Conservation (phyloP, 2,797 vertebrate species). For the Phoeniculus purpureus region DNA sequence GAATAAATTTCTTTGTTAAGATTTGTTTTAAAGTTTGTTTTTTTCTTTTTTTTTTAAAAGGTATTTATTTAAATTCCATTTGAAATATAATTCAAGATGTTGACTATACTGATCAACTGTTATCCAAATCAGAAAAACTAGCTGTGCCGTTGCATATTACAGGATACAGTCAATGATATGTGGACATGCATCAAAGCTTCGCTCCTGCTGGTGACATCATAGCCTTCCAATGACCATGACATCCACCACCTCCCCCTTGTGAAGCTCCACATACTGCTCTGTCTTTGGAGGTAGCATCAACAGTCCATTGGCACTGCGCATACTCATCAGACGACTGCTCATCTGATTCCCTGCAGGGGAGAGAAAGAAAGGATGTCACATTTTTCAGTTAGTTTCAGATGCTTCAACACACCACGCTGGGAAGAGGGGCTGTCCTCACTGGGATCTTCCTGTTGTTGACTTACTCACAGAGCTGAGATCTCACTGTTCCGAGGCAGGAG, state of each 20-base stretch:
- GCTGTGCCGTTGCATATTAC: conserved; percentile 99
- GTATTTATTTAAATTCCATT: conserved; percentile 91
- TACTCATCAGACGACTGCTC: conserved; percentile 98
- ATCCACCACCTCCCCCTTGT: conserved; percentile 98
- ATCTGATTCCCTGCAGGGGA: conserved; percentile 92
- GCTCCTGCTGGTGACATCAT: conserved; percentile 88
- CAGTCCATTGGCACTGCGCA: conserved; percentile 98
- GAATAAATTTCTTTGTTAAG: conserved; percentile 95
- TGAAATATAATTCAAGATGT: conserved; percentile 98
- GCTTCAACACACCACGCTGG: accelerated
- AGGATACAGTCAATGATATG: conserved; percentile 99
- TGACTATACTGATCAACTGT: conserved; percentile 98
- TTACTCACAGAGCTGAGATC: background rate
- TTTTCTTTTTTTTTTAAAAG: conserved; percentile 90
- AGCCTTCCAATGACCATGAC: conserved; percentile 99
- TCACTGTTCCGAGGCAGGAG: background rate
- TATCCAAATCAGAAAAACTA: conserved; percentile 99
- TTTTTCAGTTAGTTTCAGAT: background rate
- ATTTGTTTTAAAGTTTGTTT: conserved; percentile 84
- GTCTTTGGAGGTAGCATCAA: conserved; percentile 99
- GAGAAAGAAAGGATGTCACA: conserved; percentile 30
- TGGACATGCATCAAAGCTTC: conserved; percentile 98
- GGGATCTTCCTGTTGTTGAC: background rate
- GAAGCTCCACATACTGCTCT: conserved; percentile 98
- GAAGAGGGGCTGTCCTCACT: background rate